A percentile compares a stretch with the other conserved stretches of the same genome.
phyloP scores from a whole-genome alignment of 92 coral and sea anemone genomes.

The Umimayanthus chanpuru region DNA sequence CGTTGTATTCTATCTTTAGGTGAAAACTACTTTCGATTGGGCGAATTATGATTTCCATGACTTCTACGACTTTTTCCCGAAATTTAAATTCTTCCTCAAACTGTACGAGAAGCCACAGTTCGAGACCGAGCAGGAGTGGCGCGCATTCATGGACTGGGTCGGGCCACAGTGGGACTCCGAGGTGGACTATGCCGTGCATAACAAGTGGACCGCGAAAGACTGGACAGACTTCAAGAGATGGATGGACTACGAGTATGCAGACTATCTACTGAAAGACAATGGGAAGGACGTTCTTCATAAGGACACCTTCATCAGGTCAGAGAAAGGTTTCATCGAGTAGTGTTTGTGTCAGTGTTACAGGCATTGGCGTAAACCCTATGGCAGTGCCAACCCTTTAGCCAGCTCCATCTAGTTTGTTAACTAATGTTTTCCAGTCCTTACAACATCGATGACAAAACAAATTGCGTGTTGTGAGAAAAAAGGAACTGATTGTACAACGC shows the following conservation, averaged over 20 bases:
- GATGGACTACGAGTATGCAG: conserved; percentile 49
- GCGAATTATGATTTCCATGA: conserved; percentile 54
- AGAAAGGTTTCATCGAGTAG: not conserved
- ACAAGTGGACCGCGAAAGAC: conserved; percentile 45
- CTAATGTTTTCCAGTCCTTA: no score
- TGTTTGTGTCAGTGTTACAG: not conserved
- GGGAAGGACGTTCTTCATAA: conserved; percentile 9
- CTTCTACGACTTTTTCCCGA: conserved; percentile 51
- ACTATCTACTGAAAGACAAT: not conserved
- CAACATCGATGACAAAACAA: no score
- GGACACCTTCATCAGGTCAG: conserved; percentile 61
- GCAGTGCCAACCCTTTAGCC: not conserved
- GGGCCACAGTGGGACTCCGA: conserved; percentile 50
- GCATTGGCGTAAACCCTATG: not conserved
- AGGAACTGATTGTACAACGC: no score
- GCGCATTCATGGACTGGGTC: conserved; percentile 53
- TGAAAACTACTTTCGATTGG: conserved; percentile 49
- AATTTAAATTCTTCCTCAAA: conserved; percentile 34
- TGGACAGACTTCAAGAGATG: conserved; percentile 48
- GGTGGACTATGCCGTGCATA: conserved; percentile 35
- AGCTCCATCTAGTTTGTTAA: no score
- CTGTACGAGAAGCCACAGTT: conserved; percentile 42
- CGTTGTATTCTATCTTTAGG: not conserved
- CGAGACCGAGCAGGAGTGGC: conserved; percentile 50
- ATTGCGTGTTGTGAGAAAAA: no score